These are phyloP conservation scores for Hyla sarda DNA, from an alignment of 2,113 vertebrate species.

Conservation along the genomic window DNA sequence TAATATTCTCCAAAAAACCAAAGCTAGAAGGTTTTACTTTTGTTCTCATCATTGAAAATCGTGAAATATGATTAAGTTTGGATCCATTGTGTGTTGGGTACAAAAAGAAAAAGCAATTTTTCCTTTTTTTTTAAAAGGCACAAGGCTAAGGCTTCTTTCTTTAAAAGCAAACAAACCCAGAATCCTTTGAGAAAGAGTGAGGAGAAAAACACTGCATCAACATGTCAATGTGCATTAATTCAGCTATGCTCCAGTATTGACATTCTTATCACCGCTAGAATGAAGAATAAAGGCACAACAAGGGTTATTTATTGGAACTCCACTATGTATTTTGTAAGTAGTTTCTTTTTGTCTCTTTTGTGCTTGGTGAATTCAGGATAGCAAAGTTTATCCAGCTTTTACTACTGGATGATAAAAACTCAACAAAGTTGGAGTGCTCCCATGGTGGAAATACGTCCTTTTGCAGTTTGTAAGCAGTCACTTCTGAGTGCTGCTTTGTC, in stretches of 20 bases:
- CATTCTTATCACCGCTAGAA: slow-evolving; percentile 51
- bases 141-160: slow-evolving; percentile 27
- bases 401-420: slow-evolving; percentile 14
- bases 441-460: slow-evolving; percentile 30
- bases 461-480: slow-evolving; percentile 12
- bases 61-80: slow-evolving; percentile 7
- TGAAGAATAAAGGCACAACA: slow-evolving; percentile 51
- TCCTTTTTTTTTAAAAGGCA: slow-evolving; percentile 9
- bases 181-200: slow-evolving; percentile 36
- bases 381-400: slow-evolving; percentile 21
- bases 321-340: slow-evolving; percentile 24
- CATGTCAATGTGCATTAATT: slow-evolving; percentile 56
- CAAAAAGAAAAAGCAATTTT: slow-evolving; percentile 22
- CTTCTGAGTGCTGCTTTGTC: not conserved
- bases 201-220: slow-evolving; percentile 48
- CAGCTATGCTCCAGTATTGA: slow-evolving; percentile 33
- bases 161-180: slow-evolving; percentile 19
- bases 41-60: not conserved
- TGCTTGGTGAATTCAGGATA: not conserved
- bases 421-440: slow-evolving; percentile 5
- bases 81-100: not conserved
- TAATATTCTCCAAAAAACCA: not conserved
- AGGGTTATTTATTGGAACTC: slow-evolving; percentile 41
- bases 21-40: not conserved
- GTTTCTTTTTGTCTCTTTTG: slow-evolving; percentile 30